Base-by-base conservation (phyloP, 2,113 vertebrate species). In the Myanophis thanlyinensis region DNA sequence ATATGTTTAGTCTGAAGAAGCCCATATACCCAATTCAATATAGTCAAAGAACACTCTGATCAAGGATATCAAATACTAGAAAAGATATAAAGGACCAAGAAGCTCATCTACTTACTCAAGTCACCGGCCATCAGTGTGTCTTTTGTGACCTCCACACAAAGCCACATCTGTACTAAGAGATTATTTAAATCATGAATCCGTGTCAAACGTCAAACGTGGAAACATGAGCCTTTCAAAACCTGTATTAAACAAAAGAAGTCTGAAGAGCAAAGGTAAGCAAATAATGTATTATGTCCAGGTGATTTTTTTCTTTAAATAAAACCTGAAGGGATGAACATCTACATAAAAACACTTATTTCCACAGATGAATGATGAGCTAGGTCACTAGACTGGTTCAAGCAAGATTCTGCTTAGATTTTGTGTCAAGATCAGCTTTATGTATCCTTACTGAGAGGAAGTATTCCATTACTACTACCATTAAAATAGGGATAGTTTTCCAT, bases 141-240 rank as follows among this genome's bases (percentile, higher is more conserved):
- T 87, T 93, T 93, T 94, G 84, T 47, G 47, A 91, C 27, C 47
- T 87, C 30, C 53, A 92, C 73, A 93, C 62, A 94, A 93, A 93
- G 87, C 0, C 0, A 8, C 53, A 27, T 94, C 30, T 93, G 67
- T 93, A 91, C 1, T 3, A 54, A 59, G 35, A 93, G 11, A 89
- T 92, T 54, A 88, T 93, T 95, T 93, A 86, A 96, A 88, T 89
- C 4, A 89, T 47, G 20, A 90, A 90, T 89, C 59, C 52, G 11
- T 20, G 91, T 88, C 90, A 94, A 90, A 90, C 40, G 91, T 88
- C 90, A 94, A 90, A 90, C 40, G 93, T 53, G 13, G 25, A 59
- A 59, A 59, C 67, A 93, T 53, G 48, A 95, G 62, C n/a, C 3
- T 59, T 85, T 6, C 44, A 56, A 92, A 53, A 30, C 80, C 0